A percentile compares a stretch with the other conserved stretches of the same genome.
These are phyloP conservation scores for Fragum sueziense DNA, from an alignment of 2,888 invertebrate species.

Conservation along the genomic window DNA sequence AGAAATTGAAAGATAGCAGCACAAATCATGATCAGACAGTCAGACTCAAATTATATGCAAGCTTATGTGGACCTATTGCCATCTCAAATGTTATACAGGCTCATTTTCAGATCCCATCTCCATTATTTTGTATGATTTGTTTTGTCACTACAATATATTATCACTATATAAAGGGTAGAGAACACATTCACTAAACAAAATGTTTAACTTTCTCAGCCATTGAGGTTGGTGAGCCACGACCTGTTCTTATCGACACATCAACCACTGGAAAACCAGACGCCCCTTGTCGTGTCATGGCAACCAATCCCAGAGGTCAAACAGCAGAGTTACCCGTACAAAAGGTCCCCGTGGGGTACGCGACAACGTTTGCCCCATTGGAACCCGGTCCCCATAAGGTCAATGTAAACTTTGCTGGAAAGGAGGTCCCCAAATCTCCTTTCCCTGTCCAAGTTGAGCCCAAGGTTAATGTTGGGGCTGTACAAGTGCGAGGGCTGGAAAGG, in stretches of 20 bases:
- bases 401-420: conserved; percentile 79
- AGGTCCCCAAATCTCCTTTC: conserved; percentile 81
- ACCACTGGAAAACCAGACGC: conserved; percentile 65
- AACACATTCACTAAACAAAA: not conserved
- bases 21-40: too few relatives aligned
- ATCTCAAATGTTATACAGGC: too few relatives aligned
- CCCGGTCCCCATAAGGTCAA: conserved; percentile 80
- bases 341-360: conserved; percentile 87
- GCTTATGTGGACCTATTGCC: too few relatives aligned
- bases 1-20: too few relatives aligned
- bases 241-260: conserved; percentile 54
- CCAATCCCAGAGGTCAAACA: conserved; percentile 81
- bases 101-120: too few relatives aligned
- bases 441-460: conserved; percentile 73
- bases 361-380: conserved; percentile 80
- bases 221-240: conserved; percentile 61
- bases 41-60: too few relatives aligned
- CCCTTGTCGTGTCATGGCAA: conserved; percentile 69
- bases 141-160: too few relatives aligned
- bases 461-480: conserved; percentile 86
- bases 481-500: conserved; percentile 87
- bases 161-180: too few relatives aligned
- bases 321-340: conserved; percentile 91
- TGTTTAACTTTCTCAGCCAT: conserved; percentile 50
- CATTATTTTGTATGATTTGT: too few relatives aligned